Base-by-base conservation (phyloP, 2,888 invertebrate genomes). In the Hermaeophaga mercurialis region DNA sequence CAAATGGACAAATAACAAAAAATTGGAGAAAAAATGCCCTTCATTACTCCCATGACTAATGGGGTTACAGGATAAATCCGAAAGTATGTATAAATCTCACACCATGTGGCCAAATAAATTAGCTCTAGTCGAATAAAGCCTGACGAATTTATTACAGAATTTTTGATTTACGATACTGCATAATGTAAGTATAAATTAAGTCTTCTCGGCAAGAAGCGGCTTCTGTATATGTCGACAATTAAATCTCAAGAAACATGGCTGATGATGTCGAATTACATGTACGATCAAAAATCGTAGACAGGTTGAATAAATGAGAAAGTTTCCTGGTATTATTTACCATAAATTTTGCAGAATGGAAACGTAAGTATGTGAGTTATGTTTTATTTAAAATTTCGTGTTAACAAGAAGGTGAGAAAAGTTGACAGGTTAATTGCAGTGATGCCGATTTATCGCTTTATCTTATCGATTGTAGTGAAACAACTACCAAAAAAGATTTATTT, bases 281-380 rank as follows among this genome's bases (percentile, higher is more conserved):
- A 24, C 7, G 8, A 28, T 44, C 44, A 44, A 22, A 44, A 44
- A 44, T 44, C 26, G 26, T 28, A 17, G 44, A 44, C 44, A 28
- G 44, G 26, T 17, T 5, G 28, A 14, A 17, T 44, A 17, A 44
- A 44, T 44, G 44, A n/a, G 44, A 44, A 44, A 44, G 43, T 43
- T 19, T 26, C 11, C 26, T 14, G 15, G 26, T 17, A 44, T 44
- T 26, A 8, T 4, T 44, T 26, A n/a, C 26, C 17, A 26, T 26
- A 44, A 12, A 44, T 44, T 44, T 44, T 15, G 43, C 26, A 5
- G 12, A 14, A 43, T 8, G 14, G 1, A 8, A 12, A 24, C 22
- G 8, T 12, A 24, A 24, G 43, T 43, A 26, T 9, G 28, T 28
- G 28, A 26, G 12, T 14, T 12, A 43, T 43, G 36, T 12, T 36